Conservation (phyloP, 2,888 invertebrate species). For the Nemoura dubitans region DNA sequence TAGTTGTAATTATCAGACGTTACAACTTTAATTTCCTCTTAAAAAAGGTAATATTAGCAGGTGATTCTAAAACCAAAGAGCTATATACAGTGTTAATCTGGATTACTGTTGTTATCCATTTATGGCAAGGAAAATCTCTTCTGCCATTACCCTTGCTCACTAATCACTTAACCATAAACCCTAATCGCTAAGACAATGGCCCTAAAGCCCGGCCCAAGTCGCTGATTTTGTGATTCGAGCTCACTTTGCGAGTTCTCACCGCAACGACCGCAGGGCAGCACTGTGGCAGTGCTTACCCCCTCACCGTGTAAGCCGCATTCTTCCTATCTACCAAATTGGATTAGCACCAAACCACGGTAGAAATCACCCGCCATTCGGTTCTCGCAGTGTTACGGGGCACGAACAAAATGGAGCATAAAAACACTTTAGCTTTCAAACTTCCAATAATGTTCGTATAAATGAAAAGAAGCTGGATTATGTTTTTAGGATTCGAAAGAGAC, state of each 20-base stretch:
- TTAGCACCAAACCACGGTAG: not conserved
- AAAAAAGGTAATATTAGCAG: too few species aligned
- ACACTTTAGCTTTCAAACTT: not conserved
- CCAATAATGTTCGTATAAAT: not conserved
- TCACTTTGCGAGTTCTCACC: not conserved
- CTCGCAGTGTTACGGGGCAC: not conserved
- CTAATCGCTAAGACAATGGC: constrained; percentile 1
- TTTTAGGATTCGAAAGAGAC: not conserved
- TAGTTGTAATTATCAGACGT: too few species aligned
- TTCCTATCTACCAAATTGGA: not conserved
- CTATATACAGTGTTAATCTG: not conserved
- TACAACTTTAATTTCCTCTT: too few species aligned
- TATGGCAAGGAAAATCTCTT: not conserved
- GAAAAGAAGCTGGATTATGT: not conserved
- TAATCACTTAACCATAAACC: constrained; percentile 2
- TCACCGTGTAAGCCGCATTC: not conserved
- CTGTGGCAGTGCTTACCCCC: not conserved
- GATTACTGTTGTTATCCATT: not conserved
- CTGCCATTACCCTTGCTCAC: not conserved
- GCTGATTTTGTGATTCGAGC: not conserved
- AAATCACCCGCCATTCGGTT: not conserved
- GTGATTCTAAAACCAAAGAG: not conserved
- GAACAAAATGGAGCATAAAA: constrained; percentile 12
- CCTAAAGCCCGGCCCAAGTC: not conserved
- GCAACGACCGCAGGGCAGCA: not conserved